Base-by-base conservation (phyloP, 2,888 invertebrate genomes). In the Synanthedon tipuliformis region DNA sequence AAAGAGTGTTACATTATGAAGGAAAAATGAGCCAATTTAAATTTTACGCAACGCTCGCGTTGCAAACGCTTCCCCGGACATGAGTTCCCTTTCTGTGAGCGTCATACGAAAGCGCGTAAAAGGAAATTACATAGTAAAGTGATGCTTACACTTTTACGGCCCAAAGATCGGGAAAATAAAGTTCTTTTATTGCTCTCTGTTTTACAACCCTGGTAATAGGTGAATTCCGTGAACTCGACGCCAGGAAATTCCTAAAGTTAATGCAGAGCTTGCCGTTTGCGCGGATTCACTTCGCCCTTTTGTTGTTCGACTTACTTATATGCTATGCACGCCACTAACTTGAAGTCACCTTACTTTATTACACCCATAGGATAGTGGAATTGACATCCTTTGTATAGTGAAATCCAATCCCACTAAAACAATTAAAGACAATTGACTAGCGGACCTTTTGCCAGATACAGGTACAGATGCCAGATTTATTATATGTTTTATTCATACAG, bases 161-260 rank as follows among this genome's bases (percentile, higher is more conserved):
- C 62, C 61, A 72, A 71, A 76, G 78, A 81, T 80, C 74, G 73
- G 68, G 67, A 69, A 70, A 75, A 78, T 80, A 78, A 80, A 78
- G 75, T 78, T 77, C 65, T 70, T 81, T 81, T 81, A 81, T 79
- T 79, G 70, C 76, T 61, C 57, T 59, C 66, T 61, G 72, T 78
- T 80, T 79, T 80, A 81, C 71, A 73, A 60, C 72, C 63, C 59
- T 61, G 65, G 75, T 73, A 72, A 81, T 78, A 74, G 73, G 64
- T 66, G 73, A 71, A 72, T 75, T 75, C 67, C 59, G 69, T 61
- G 69, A 69, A 69, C 63, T 70, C 61, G 58, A 70, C 58, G 60
- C 60, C 58, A 60, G 66, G 64, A 64, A 65, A 67, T 68, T 65
- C 57, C 57, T 53, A 15, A 51, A 61, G 58, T 60, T 60, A 64